Evolutionary conservation across 2,113 vertebrate genomes (phyloP).

Genomic region (Eurypyga helias): DNA sequence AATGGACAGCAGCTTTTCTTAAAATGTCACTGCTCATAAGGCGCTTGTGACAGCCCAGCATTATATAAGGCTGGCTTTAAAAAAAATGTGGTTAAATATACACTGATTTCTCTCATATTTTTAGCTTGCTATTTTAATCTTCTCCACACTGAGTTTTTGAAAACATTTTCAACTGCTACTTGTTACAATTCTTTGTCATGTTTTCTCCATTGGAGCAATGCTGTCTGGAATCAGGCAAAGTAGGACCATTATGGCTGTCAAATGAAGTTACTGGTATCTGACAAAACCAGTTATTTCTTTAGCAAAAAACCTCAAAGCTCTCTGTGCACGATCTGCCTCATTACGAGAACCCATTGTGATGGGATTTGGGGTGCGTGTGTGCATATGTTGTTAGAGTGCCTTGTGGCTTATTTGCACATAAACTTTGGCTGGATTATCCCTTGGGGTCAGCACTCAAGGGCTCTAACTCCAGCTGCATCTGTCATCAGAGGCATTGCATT

Average conservation of each 20-base stretch:
- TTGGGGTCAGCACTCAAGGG: background rate
- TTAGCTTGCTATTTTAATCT: background rate
- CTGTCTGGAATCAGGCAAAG: conserved; percentile 50
- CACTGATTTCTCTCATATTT: background rate
- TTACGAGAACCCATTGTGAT: background rate
- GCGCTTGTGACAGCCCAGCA: background rate
- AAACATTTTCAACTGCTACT: conserved; percentile 1
- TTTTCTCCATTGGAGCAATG: conserved; percentile 39
- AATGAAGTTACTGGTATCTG: conserved; percentile 5
- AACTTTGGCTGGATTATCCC: background rate
- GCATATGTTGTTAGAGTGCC: background rate
- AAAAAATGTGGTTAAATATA: background rate
- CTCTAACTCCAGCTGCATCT: background rate
- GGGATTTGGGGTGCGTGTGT: background rate
- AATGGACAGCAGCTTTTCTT: background rate
- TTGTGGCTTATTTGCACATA: conserved; percentile 12
- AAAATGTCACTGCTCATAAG: conserved; percentile 34
- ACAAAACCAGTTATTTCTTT: conserved; percentile 26
- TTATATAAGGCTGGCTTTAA: background rate
- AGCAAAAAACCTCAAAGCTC: background rate
- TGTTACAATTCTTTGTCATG: background rate
- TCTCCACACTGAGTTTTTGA: background rate
- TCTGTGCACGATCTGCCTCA: conserved; percentile 5
- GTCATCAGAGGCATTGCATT: background rate
- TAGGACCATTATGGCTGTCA: conserved; percentile 46